Conservation (phyloP, 30 jellyfish, hydroid and myxozoan species). For the Mastigias papua region DNA sequence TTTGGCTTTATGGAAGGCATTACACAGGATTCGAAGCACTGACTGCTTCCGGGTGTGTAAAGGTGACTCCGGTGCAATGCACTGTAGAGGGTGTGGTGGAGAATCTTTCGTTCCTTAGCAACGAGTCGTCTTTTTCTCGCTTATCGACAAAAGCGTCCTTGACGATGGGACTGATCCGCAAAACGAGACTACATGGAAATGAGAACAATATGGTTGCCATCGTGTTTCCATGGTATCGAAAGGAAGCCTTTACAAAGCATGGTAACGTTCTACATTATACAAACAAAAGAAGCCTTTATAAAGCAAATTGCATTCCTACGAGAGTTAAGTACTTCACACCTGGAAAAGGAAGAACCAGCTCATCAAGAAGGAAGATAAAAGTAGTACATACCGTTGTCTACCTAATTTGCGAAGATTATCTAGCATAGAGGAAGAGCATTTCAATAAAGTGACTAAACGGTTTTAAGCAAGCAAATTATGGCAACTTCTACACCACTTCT, state of each 20-base stretch:
- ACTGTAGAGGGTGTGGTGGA: not conserved
- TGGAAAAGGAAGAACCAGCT: not conserved
- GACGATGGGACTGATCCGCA: not conserved
- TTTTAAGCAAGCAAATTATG: constrained; percentile 29
- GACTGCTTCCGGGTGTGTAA: too few species aligned
- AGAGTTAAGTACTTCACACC: constrained; percentile 14
- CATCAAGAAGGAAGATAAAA: not conserved
- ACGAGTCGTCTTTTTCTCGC: not conserved
- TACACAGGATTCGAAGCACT: too few species aligned
- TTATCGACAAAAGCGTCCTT: constrained; percentile 41
- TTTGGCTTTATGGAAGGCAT: too few species aligned
- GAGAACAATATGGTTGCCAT: constrained; percentile 63
- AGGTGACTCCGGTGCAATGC: too few species aligned
- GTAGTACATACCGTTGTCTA: too few species aligned
- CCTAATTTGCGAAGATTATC: not conserved
- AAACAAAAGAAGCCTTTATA: constrained; percentile 61
- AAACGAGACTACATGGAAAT: constrained; percentile 47
- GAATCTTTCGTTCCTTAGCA: constrained; percentile 19
- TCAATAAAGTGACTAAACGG: not conserved
- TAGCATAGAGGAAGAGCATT: not conserved
- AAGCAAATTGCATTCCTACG: constrained; percentile 25
- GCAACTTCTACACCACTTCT: constrained; percentile 83
- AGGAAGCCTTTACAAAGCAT: constrained; percentile 71
- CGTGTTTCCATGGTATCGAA: constrained; percentile 49
- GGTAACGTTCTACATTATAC: constrained; percentile 47